Conservation (phyloP, 1,140 invertebrate species). For the Mycetomoellerius zeteki region DNA sequence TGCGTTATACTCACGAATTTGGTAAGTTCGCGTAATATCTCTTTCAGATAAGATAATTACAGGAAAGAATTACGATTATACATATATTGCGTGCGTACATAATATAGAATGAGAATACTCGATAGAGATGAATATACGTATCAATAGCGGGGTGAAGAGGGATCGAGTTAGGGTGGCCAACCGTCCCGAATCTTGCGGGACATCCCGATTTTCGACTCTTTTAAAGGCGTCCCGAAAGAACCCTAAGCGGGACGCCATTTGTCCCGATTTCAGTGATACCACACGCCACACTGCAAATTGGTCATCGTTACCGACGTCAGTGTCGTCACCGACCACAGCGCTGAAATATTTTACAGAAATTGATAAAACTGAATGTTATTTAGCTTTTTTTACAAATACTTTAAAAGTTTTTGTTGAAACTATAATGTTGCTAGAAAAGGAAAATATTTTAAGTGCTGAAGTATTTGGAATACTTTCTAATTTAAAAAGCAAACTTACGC, state of each 20-base stretch:
- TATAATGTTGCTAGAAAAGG: not conserved
- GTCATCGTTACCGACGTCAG: too few relatives aligned
- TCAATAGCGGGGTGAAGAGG: not conserved
- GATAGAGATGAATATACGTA: not conserved
- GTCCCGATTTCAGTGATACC: too few relatives aligned
- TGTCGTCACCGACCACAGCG: too few relatives aligned
- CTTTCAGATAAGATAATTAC: not conserved
- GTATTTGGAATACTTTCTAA: not conserved
- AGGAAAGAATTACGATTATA: not conserved
- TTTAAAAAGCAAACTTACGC: not conserved
- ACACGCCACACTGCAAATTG: too few relatives aligned
- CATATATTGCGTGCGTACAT: not conserved
- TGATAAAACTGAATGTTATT: not conserved
- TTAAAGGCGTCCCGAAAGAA: too few relatives aligned
- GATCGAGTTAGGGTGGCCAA: too few relatives aligned
- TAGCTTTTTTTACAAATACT: not conserved
- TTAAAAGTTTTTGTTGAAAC: not conserved
- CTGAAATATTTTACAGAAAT: constrained; percentile 5
- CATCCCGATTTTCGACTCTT: too few relatives aligned
- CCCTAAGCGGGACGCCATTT: too few relatives aligned
- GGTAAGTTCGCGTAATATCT: not conserved
- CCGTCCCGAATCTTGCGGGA: too few relatives aligned
- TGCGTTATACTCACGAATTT: not conserved
- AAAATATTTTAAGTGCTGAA: not conserved
- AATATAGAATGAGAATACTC: not conserved